Evolutionary conservation across 2,888 invertebrate genomes (phyloP).

Genomic region (Gibbula magus): DNA sequence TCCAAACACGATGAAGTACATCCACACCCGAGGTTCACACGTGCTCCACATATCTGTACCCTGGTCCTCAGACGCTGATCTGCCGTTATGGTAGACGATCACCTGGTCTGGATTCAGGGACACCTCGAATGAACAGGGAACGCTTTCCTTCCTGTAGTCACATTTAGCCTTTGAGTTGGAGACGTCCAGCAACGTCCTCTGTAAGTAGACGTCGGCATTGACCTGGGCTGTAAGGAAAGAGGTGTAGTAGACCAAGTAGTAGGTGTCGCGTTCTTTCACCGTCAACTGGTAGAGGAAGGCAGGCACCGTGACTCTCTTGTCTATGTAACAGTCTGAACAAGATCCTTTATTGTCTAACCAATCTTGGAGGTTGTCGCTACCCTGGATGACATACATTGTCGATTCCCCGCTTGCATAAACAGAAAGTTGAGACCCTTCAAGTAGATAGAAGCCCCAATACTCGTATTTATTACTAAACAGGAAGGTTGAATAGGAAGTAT

Average conservation of each 20-base stretch:
- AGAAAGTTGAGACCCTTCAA: background rate
- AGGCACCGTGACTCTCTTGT: too few species aligned
- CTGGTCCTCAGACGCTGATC: background rate
- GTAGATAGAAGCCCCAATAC: slow-evolving; percentile 17
- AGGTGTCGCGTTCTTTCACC: background rate
- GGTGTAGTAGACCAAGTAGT: background rate
- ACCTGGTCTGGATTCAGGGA: background rate
- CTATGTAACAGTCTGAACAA: background rate
- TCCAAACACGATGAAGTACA: background rate
- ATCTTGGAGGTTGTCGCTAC: background rate
- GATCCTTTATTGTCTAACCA: background rate
- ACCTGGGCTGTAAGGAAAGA: background rate
- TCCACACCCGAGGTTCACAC: background rate
- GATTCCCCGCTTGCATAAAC: background rate
- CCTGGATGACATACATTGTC: background rate
- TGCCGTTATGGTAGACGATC: background rate
- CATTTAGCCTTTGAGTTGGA: background rate
- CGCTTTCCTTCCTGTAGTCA: background rate
- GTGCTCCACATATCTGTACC: background rate
- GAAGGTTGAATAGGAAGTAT: background rate
- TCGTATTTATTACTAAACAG: background rate
- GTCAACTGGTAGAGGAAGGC: background rate
- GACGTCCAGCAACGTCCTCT: background rate
- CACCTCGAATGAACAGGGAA: background rate
- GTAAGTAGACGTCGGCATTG: background rate